Base-by-base conservation (phyloP, 1,140 invertebrate species). In the Zaprionus ghesquierei region DNA sequence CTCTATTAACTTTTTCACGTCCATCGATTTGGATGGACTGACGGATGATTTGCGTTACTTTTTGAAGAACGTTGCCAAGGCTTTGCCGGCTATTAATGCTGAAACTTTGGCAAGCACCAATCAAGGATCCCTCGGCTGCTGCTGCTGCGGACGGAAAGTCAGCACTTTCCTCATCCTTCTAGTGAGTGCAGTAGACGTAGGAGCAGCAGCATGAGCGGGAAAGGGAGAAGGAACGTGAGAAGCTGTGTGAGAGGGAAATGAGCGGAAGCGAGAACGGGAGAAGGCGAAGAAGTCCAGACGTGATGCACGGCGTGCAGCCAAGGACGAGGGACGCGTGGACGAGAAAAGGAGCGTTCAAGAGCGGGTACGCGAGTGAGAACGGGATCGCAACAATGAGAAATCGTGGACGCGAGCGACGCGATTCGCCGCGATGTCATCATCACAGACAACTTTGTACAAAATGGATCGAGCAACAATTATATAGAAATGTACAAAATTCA, bases 1-100 rank as follows among this genome's bases (percentile, higher is more conserved):
- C 93, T 97, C 99, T 0, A 99, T 99, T 50, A 99, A 99, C 90
- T 99, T 99, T 92, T 99, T 99, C 91, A 99, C 99, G 0, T 98
- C 98, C 1, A 99, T 99, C 92, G 99, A 98, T 79, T 93, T 99
- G 18, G 99, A 98, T 62, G 98, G 98, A 0, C 92, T 99, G 0
- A 99, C 99, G 0, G 97, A 98, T 93, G 97, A 98, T 85, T 92
- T 99, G 13, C 92, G 98, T 62, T 97, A 98, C 87, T 97, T 98
- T 93, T 93, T 99, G 35, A 98, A 98, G 91, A 94, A 94, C 81
- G 94, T 95, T 79, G 95, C 96, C 1, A 97, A 97, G 49, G 35
- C 72, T 5, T 85, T 92, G 51, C 91, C 89, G 5, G 91, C 89
- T 2, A 92, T 92, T 12, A 92, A 91, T 84, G 72, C 77, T 2